A percentile compares a stretch with the other conserved stretches of the same genome.
Evolutionary conservation across 2,797 vertebrate species (phyloP).

Genomic region (Thamnophis elegans): DNA sequence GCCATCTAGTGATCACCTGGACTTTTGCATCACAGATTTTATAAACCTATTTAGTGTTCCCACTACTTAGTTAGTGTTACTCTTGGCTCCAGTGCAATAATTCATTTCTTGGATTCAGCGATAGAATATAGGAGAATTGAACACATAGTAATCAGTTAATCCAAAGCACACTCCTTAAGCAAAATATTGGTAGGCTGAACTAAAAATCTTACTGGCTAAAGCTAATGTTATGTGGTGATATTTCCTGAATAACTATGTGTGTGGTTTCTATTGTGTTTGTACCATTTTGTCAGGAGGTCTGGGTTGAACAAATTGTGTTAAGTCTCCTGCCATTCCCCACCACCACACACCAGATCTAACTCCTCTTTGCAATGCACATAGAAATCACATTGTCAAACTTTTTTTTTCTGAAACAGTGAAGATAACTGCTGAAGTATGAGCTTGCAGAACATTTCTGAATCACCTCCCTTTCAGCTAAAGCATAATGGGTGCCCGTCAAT

Average conservation of each 20-base stretch:
- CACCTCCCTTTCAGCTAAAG: constrained; percentile 48
- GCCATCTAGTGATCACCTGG: background rate
- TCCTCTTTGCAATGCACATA: constrained; percentile 44
- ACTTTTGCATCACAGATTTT: background rate
- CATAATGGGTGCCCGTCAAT: constrained; percentile 41
- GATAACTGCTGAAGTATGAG: constrained; percentile 55
- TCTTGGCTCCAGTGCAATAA: constrained; percentile 37
- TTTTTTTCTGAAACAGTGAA: constrained; percentile 59
- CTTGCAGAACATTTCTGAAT: constrained; percentile 46
- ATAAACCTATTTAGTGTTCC: background rate
- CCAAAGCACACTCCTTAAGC: constrained; percentile 43
- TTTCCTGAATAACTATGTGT: constrained; percentile 62
- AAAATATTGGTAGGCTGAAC: constrained; percentile 60
- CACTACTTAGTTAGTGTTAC: background rate
- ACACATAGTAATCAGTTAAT: constrained; percentile 57
- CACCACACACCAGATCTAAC: constrained; percentile 43
- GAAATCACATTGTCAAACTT: constrained; percentile 51
- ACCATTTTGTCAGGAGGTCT: constrained; percentile 65
- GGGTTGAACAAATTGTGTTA: constrained; percentile 66
- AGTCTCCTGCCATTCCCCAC: background rate
- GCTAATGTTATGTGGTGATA: constrained; percentile 65
- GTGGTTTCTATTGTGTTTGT: constrained; percentile 55
- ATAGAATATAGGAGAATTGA: constrained; percentile 18
- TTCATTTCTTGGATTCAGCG: constrained; percentile 53
- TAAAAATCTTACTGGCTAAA: constrained; percentile 56